Evolutionary conservation across 1,140 invertebrate species (phyloP).

Genomic region (Melitaea cinxia): DNA sequence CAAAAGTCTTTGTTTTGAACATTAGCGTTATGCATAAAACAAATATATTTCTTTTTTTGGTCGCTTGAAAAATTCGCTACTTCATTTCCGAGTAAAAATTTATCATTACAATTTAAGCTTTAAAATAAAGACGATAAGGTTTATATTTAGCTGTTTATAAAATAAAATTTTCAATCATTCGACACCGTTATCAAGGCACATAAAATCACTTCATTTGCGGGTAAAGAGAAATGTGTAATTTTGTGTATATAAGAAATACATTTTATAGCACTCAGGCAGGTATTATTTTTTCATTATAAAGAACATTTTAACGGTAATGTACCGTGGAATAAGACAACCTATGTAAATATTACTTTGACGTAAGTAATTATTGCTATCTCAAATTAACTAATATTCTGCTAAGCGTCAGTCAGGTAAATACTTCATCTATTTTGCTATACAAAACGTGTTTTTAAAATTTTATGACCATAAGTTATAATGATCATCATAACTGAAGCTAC

Average conservation of each 20-base stretch:
- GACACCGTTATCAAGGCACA: conserved; percentile 34
- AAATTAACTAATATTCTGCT: too few species aligned
- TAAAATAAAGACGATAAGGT: background rate
- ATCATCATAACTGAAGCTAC: too few species aligned
- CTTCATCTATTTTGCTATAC: too few species aligned
- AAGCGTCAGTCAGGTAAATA: too few species aligned
- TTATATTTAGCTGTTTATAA: background rate
- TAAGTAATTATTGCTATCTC: too few species aligned
- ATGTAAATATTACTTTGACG: too few species aligned
- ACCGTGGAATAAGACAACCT: too few species aligned
- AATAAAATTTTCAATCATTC: conserved; percentile 21
- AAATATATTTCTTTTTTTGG: conserved; percentile 29
- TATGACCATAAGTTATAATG: too few species aligned
- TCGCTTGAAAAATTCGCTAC: conserved; percentile 24
- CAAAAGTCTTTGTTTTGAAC: conserved; percentile 22
- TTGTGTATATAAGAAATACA: conserved; percentile 30
- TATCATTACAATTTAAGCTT: background rate
- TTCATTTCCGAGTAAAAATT: conserved; percentile 17
- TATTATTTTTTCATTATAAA: background rate
- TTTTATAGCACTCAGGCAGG: background rate
- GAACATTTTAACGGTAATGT: background rate
- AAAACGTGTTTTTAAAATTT: too few species aligned
- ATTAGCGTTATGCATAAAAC: conserved; percentile 25
- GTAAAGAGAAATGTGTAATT: conserved; percentile 39
- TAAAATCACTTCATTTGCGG: conserved; percentile 51